Percentiles rank a stretch among this genome's conserved stretches.
These are phyloP conservation scores for Contarinia nasturtii DNA, from an alignment of 1,140 invertebrate genomes.

Conservation along the genomic window DNA sequence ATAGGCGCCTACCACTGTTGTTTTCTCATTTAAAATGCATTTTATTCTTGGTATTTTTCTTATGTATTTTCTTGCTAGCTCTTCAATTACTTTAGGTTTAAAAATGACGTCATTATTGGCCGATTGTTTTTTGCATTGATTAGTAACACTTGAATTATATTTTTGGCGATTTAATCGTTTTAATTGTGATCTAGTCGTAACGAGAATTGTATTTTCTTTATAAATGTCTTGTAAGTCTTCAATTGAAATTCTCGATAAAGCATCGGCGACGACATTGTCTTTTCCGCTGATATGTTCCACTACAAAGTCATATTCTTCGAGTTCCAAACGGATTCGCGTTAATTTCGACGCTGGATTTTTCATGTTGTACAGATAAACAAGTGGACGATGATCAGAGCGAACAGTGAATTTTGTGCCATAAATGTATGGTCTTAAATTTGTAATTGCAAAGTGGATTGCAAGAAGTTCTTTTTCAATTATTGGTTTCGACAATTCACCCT, in stretches of 20 bases:
- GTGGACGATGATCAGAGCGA: slow-evolving; percentile 18
- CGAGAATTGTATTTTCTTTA: slow-evolving; percentile 1
- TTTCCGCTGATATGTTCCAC: slow-evolving; percentile 10
- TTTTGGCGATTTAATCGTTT: neutral
- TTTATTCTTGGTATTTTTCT: neutral
- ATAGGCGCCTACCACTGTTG: neutral
- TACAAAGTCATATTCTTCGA: slow-evolving; percentile 17
- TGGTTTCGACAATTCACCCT: slow-evolving; percentile 10
- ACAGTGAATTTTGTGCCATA: slow-evolving; percentile 16
- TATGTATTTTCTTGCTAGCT: neutral
- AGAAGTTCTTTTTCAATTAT: slow-evolving; percentile 15
- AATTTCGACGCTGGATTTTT: slow-evolving; percentile 21
- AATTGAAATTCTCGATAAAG: neutral
- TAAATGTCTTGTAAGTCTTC: slow-evolving; percentile 1
- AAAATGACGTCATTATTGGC: neutral
- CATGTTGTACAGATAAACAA: slow-evolving; percentile 16
- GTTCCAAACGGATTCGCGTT: slow-evolving; percentile 8
- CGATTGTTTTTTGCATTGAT: neutral
- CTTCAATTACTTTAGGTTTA: neutral
- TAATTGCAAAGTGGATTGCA: slow-evolving; percentile 22
- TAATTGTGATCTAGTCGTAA: neutral
- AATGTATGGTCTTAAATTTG: slow-evolving; percentile 21
- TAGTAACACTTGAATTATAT: neutral
- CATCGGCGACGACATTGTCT: neutral
- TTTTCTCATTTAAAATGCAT: neutral